phyloP scores from a whole-genome alignment of 2,113 vertebrate genomes.

The Polyodon spathula region DNA sequence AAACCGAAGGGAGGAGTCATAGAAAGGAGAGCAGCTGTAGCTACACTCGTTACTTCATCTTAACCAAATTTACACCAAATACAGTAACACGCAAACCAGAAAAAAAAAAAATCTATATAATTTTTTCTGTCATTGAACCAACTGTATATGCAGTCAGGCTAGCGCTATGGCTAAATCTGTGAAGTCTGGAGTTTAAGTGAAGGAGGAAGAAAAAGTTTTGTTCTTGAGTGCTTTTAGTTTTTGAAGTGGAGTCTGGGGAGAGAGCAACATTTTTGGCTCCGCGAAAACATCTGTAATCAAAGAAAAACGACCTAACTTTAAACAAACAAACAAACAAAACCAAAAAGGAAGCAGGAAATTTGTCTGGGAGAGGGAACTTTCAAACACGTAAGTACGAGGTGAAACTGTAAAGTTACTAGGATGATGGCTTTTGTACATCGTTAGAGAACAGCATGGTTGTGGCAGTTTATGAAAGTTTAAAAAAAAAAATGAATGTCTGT shows the following conservation, averaged over 20 bases:
- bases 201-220: slow-evolving; percentile 38
- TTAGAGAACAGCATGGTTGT: slow-evolving; percentile 17
- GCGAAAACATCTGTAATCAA: slow-evolving; percentile 40
- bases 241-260: slow-evolving; percentile 17
- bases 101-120: slow-evolving; percentile 33
- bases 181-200: slow-evolving; percentile 35
- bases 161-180: slow-evolving; percentile 32
- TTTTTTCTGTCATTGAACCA: slow-evolving; percentile 26
- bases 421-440: slow-evolving; percentile 4
- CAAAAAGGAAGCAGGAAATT: slow-evolving; percentile 29
- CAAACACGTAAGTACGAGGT: slow-evolving; percentile 47
- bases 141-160: slow-evolving; percentile 32
- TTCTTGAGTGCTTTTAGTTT: slow-evolving; percentile 43
- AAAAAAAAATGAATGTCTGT: slow-evolving; percentile 11
- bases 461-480: slow-evolving; percentile 33
- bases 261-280: slow-evolving; percentile 31
- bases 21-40: slow-evolving; percentile 62
- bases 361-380: slow-evolving; percentile 21
- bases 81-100: slow-evolving; percentile 45
- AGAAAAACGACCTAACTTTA: slow-evolving; percentile 5
- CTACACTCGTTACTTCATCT: slow-evolving; percentile 54
- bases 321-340: slow-evolving; percentile 3
- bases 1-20: slow-evolving; percentile 64
- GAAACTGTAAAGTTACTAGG: slow-evolving; percentile 9
- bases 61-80: slow-evolving; percentile 49